Evolutionary conservation across 2,888 invertebrate species (phyloP).

Genomic region (Leptogaster cylindrica): DNA sequence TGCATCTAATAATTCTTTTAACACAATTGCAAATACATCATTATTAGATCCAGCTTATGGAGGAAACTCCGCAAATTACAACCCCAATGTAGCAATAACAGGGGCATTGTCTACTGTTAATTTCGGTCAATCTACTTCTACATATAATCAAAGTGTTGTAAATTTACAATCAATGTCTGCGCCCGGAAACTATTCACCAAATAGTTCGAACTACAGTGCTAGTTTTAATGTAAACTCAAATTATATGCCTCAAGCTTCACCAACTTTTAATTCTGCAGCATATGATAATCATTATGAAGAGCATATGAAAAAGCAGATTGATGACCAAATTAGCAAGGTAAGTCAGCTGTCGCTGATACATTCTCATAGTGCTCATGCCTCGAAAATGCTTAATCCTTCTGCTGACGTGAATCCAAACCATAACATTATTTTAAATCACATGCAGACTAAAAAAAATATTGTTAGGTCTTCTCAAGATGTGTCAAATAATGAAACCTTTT

Average conservation of each 20-base stretch:
- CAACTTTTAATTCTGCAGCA: slow-evolving; percentile 46
- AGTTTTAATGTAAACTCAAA: slow-evolving; percentile 47
- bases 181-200: slow-evolving; percentile 47
- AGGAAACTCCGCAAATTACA: slow-evolving; percentile 41
- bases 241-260: slow-evolving; percentile 46
- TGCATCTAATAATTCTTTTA: slow-evolving; percentile 49
- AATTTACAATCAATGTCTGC: slow-evolving; percentile 47
- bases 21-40: slow-evolving; percentile 47
- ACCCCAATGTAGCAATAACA: slow-evolving; percentile 40
- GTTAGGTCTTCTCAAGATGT: slow-evolving; percentile 48
- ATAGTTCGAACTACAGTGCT: slow-evolving; percentile 48
- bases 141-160: slow-evolving; percentile 47
- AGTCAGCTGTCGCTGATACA: slow-evolving; percentile 48
- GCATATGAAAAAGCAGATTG: slow-evolving; percentile 50
- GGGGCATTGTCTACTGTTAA: slow-evolving; percentile 43
- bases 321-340: slow-evolving; percentile 51
- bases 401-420: slow-evolving; percentile 43
- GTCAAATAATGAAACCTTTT: slow-evolving; percentile 47
- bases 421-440: slow-evolving; percentile 46
- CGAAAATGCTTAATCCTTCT: slow-evolving; percentile 46
- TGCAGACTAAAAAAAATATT: slow-evolving; percentile 47
- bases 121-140: slow-evolving; percentile 44
- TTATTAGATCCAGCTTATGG: slow-evolving; percentile 45
- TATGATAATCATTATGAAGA: slow-evolving; percentile 48
- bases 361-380: slow-evolving; percentile 39